These are phyloP conservation scores for Macrosteles quadrilineatus DNA, from an alignment of 1,140 invertebrate species.

Conservation along the genomic window DNA sequence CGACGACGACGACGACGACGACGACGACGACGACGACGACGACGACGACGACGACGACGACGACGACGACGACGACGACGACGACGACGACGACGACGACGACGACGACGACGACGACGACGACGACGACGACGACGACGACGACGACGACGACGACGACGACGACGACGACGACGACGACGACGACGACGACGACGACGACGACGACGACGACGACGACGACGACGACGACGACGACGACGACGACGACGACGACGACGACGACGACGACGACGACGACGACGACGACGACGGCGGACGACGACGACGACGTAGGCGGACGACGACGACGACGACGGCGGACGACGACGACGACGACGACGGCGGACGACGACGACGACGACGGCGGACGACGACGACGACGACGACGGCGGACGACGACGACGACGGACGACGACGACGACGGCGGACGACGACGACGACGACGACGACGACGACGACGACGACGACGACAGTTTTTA, in stretches of 20 bases:
- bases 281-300: no score
- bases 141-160: neutral
- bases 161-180: slow-evolving; percentile 15
- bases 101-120: neutral
- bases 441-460: no score
- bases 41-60: neutral
- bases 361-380: no score
- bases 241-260: neutral
- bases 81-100: neutral
- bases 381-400: no score
- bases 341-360: no score
- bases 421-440: no score
- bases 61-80: slow-evolving; percentile 1
- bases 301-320: no score
- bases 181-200: neutral
- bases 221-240: neutral
- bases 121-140: slow-evolving; percentile 11
- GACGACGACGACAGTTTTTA: no score
- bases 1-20: neutral
- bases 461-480: neutral
- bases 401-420: no score
- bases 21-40: neutral
- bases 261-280: neutral
- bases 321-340: no score
- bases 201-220: neutral